A percentile compares a stretch with the other conserved stretches of the same genome.
Evolutionary conservation across 2,888 invertebrate genomes (phyloP).

Genomic region (Polyploca ridens): DNA sequence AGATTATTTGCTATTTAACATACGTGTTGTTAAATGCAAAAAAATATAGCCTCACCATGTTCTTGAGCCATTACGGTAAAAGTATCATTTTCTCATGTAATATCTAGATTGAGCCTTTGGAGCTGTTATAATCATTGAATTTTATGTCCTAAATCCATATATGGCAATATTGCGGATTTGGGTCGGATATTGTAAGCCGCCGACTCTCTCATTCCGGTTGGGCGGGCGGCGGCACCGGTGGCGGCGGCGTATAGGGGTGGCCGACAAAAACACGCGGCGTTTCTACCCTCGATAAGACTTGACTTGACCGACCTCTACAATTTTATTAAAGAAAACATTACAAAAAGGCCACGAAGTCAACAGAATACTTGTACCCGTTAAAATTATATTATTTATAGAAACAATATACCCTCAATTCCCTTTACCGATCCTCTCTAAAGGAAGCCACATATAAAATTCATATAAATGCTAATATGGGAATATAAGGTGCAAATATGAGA

Average conservation of each 20-base stretch:
- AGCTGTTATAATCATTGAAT: constrained; percentile 58
- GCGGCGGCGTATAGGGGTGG: constrained; percentile 7
- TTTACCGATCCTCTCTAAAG: constrained; percentile 20
- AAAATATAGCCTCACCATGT: constrained; percentile 9
- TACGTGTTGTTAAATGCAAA: not conserved
- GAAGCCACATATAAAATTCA: constrained; percentile 34
- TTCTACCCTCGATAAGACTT: constrained; percentile 42
- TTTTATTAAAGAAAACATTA: constrained; percentile 52
- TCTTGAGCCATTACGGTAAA: not conserved
- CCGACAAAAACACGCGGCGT: constrained; percentile 21
- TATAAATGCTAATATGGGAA: constrained; percentile 34
- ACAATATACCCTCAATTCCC: constrained; percentile 16
- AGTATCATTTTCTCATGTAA: constrained; percentile 11
- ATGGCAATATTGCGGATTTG: constrained; percentile 57
- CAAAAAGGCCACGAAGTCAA: constrained; percentile 32
- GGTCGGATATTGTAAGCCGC: constrained; percentile 61
- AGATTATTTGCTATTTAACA: too few relatives aligned
- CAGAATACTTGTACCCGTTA: constrained; percentile 15
- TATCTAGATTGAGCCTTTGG: constrained; percentile 25
- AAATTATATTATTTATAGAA: not conserved
- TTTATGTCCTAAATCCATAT: constrained; percentile 63
- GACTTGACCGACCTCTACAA: constrained; percentile 42
- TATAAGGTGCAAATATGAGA: constrained; percentile 29
- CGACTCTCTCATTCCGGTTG: constrained; percentile 43
- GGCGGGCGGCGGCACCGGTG: constrained; percentile 15